Evolutionary conservation across 2,113 vertebrate genomes (phyloP).

Genomic region (Tetraodon nigroviridis): DNA sequence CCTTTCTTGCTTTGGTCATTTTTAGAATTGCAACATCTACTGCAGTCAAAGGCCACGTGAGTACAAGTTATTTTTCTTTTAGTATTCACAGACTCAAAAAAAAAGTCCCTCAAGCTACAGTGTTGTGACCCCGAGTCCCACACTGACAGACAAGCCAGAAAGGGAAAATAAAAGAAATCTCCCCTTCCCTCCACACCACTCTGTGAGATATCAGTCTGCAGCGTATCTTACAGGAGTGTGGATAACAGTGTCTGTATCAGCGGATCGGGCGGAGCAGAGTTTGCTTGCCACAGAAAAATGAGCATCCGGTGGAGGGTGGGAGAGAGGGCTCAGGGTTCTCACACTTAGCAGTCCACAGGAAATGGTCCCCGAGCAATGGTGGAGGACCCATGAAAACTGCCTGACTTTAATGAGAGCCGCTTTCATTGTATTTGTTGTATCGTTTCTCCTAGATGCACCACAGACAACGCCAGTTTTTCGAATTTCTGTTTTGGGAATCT

Average conservation of each 20-base stretch:
- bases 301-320: conserved; percentile 42
- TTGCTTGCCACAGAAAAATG: conserved; percentile 63
- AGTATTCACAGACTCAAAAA: background rate
- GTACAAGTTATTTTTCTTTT: conserved; percentile 3
- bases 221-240: conserved; percentile 54
- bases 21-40: conserved; percentile 31
- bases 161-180: conserved; percentile 32
- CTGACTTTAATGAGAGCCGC: too few species aligned
- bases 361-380: background rate
- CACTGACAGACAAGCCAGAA: conserved; percentile 43
- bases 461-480: too few species aligned
- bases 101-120: conserved; percentile 24
- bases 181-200: background rate
- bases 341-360: conserved; percentile 19
- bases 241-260: conserved; percentile 49
- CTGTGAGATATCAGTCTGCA: conserved; percentile 59
- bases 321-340: conserved; percentile 15
- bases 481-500: too few species aligned
- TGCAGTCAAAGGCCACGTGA: conserved; percentile 5
- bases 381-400: background rate
- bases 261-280: conserved; percentile 62
- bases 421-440: too few species aligned
- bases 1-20: conserved; percentile 27
- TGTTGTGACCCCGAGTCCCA: conserved; percentile 19
- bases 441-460: too few species aligned